Evolutionary conservation across 92 coral and sea anemone genomes (phyloP).

Genomic region (Metridium senile): DNA sequence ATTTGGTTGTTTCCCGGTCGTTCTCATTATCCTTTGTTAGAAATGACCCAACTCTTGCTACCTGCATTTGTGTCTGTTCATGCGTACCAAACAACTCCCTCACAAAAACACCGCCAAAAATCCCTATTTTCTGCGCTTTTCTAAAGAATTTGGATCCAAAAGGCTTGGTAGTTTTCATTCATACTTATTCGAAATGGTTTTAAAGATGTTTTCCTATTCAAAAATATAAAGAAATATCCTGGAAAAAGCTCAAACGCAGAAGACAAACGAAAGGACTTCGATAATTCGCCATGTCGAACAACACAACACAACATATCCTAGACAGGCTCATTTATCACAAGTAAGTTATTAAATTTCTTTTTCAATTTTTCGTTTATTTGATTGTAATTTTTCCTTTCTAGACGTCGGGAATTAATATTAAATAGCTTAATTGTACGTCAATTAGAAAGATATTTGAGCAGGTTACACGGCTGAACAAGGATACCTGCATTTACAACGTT

Average conservation of each 20-base stretch:
- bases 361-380: background rate
- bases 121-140: background rate
- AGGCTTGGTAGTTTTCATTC: background rate
- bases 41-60: slow-evolving; percentile 26
- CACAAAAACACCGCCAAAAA: background rate
- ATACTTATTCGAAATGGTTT: background rate
- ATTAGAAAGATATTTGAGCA: background rate
- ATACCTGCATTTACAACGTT: background rate
- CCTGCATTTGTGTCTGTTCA: slow-evolving; percentile 18
- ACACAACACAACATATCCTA: slow-evolving; percentile 64
- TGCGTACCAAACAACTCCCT: slow-evolving; percentile 4
- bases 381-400: background rate
- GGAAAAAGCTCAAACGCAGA: background rate
- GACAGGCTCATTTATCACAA: slow-evolving; percentile 77
- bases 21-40: slow-evolving; percentile 24
- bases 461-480: background rate
- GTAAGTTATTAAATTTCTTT: slow-evolving; percentile 43
- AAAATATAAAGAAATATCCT: background rate
- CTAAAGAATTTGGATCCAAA: background rate
- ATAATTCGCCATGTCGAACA: slow-evolving; percentile 20
- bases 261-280: background rate
- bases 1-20: background rate
- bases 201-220: background rate
- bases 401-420: background rate
- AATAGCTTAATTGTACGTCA: slow-evolving; percentile 3